phyloP scores from a whole-genome alignment of 35 echinoderm and acorn worm genomes.

The Diadema setosum region DNA sequence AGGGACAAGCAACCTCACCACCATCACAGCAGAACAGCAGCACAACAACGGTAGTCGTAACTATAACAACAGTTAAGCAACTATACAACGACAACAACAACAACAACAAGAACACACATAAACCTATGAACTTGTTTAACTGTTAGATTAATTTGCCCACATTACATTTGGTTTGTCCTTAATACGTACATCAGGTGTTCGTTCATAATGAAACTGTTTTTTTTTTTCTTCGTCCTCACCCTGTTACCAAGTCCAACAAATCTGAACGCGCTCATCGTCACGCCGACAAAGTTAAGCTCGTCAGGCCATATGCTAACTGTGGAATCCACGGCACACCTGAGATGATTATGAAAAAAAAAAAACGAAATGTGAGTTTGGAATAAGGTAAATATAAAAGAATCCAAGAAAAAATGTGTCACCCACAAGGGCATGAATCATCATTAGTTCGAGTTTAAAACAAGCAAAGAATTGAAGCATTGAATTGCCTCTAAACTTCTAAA shows the following conservation, averaged over 20 bases:
- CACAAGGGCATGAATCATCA: background rate
- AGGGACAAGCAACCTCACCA: too few species aligned
- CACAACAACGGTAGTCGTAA: background rate
- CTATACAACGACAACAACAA: background rate
- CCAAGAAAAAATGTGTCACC: background rate
- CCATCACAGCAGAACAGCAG: too few species aligned
- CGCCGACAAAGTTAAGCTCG: background rate
- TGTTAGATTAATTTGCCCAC: background rate
- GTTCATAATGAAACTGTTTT: background rate
- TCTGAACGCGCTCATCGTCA: background rate
- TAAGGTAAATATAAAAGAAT: background rate
- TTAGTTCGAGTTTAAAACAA: background rate
- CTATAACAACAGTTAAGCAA: background rate
- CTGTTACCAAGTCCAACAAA: background rate
- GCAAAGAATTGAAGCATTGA: background rate
- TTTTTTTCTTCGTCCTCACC: background rate
- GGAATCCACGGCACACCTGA: background rate
- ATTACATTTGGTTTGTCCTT: background rate
- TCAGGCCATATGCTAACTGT: background rate
- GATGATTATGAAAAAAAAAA: background rate
- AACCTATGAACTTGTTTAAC: background rate
- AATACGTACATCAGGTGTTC: background rate
- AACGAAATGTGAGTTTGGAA: background rate
- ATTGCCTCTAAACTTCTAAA: background rate
- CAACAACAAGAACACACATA: background rate